Evolutionary conservation across 1,140 invertebrate genomes (phyloP).

Genomic region (Cotesia chilonis): DNA sequence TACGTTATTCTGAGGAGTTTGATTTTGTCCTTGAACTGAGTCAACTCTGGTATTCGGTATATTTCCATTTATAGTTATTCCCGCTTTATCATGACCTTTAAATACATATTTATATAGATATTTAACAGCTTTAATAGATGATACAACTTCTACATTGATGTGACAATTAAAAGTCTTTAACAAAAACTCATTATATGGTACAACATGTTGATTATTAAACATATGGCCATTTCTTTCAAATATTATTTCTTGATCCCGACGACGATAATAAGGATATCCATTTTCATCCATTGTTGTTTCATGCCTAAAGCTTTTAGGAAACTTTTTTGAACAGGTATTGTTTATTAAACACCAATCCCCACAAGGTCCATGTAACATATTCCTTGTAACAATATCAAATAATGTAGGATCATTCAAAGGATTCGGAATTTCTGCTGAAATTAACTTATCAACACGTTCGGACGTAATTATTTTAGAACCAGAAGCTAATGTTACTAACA

Average conservation of each 20-base stretch:
- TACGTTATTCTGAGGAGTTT: background rate
- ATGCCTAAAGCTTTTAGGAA: constrained; percentile 39
- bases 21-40: background rate
- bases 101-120: constrained; percentile 31
- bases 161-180: constrained; percentile 30
- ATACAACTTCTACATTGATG: constrained; percentile 32
- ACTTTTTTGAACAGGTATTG: constrained; percentile 45
- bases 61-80: background rate
- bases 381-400: constrained; percentile 30
- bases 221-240: constrained; percentile 4
- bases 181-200: constrained; percentile 25
- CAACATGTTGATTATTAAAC: constrained; percentile 29
- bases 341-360: constrained; percentile 44
- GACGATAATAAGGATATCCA: constrained; percentile 18
- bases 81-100: constrained; percentile 26
- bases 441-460: constrained; percentile 32
- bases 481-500: constrained; percentile 40
- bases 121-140: constrained; percentile 27
- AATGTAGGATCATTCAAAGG: constrained; percentile 15
- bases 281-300: constrained; percentile 24
- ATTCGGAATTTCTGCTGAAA: constrained; percentile 39
- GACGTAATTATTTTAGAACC: constrained; percentile 23
- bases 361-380: constrained; percentile 52
- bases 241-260: constrained; percentile 14
- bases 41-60: no score